Evolutionary conservation across 2,797 vertebrate genomes (phyloP).

Genomic region (Poecile montanus): DNA sequence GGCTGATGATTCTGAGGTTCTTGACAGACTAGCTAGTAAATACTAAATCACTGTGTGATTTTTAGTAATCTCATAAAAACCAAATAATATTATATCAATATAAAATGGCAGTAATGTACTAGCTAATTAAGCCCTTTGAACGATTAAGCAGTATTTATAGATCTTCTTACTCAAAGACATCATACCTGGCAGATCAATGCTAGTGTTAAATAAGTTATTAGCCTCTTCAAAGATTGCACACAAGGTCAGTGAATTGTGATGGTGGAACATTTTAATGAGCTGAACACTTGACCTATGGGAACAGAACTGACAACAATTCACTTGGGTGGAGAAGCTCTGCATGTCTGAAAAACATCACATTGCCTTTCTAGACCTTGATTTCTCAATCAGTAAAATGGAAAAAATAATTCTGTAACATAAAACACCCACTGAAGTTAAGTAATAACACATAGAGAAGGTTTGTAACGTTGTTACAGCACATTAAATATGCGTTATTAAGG

Average conservation of each 20-base stretch:
- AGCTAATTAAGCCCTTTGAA: constrained; percentile 33
- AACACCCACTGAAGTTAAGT: neutral
- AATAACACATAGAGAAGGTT: neutral
- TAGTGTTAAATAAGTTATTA: constrained; percentile 57
- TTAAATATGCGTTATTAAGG: neutral
- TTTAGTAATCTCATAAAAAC: neutral
- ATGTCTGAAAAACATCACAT: neutral
- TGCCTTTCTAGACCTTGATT: neutral
- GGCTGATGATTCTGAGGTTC: neutral
- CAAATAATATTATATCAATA: neutral
- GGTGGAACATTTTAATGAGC: constrained; percentile 58
- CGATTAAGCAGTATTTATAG: constrained; percentile 27
- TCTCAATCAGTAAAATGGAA: neutral
- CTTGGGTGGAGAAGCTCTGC: neutral
- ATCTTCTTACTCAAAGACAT: constrained; percentile 34
- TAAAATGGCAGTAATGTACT: neutral
- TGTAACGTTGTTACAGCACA: neutral
- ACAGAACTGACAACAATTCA: neutral
- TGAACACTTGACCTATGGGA: constrained; percentile 32
- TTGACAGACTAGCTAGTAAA: neutral
- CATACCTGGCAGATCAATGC: constrained; percentile 52
- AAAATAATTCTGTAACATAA: neutral
- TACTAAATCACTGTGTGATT: neutral
- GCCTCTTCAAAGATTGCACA: constrained; percentile 29
- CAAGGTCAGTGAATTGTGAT: constrained; percentile 18